A percentile compares a stretch with the other conserved stretches of the same genome.
These are phyloP conservation scores for Hycleus cichorii DNA, from an alignment of 1,140 invertebrate species.

Conservation along the genomic window DNA sequence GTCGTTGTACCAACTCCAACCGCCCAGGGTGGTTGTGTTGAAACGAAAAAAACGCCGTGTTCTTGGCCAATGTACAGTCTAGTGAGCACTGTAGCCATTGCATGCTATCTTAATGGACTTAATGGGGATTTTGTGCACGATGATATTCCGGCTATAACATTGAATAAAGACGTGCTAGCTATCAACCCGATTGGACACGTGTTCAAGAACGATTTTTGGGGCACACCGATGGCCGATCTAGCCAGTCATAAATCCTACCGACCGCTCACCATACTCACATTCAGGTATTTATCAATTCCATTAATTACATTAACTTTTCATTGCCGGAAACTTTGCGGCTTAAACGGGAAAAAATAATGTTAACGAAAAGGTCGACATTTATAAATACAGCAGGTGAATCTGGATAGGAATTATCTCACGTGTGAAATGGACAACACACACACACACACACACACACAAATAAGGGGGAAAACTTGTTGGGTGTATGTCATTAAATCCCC, in stretches of 20 bases:
- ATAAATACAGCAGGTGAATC: too few relatives aligned
- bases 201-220: constrained; percentile 86
- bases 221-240: constrained; percentile 76
- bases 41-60: constrained; percentile 23
- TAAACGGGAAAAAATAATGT: too few relatives aligned
- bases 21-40: not conserved
- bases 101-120: constrained; percentile 71
- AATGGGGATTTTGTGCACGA: constrained; percentile 85
- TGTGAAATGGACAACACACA: too few relatives aligned
- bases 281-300: constrained; percentile 52
- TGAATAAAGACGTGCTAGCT: constrained; percentile 76
- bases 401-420: too few relatives aligned
- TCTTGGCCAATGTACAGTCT: constrained; percentile 48
- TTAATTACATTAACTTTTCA: too few relatives aligned
- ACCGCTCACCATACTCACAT: constrained; percentile 73
- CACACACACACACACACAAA: too few relatives aligned
- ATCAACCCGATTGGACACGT: constrained; percentile 56
- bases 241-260: constrained; percentile 79
- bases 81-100: constrained; percentile 57
- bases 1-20: not conserved
- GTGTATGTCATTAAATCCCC: constrained; percentile 4
- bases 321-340: too few relatives aligned
- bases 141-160: constrained; percentile 78
- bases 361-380: too few relatives aligned
- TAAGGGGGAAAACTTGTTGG: too few relatives aligned